phyloP scores from a whole-genome alignment of 2,797 vertebrate species.

The Hypotaenidia philippensis region DNA sequence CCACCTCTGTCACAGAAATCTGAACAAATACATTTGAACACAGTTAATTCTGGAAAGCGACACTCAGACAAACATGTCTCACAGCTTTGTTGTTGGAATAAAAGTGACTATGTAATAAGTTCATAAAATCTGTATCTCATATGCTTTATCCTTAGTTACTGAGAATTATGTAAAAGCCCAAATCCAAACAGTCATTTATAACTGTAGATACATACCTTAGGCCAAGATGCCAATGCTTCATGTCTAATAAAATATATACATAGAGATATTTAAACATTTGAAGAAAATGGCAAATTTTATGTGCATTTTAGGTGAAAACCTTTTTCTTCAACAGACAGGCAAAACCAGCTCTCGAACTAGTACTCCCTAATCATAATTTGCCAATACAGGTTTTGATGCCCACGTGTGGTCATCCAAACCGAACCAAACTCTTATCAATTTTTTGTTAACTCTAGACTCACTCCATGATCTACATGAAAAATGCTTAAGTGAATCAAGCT shows the following conservation, averaged over 20 bases:
- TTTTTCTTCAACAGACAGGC: background rate
- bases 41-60: constrained; percentile 24
- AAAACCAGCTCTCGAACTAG: background rate
- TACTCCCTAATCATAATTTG: background rate
- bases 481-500: background rate
- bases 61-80: background rate
- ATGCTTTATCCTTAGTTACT: background rate
- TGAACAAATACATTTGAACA: constrained; percentile 38
- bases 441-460: background rate
- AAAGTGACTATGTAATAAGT: constrained; percentile 18
- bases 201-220: background rate
- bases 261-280: background rate
- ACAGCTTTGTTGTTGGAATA: background rate
- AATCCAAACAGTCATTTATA: background rate
- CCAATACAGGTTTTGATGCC: background rate
- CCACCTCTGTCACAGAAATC: background rate
- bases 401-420: background rate
- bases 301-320: background rate
- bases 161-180: constrained; percentile 13
- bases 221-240: background rate
- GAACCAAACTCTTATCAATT: background rate
- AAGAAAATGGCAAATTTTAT: background rate
- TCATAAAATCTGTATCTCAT: constrained; percentile 31
- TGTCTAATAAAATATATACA: background rate
- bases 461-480: background rate